phyloP scores from a whole-genome alignment of 2,113 vertebrate species.

The Calidris pygmaea region DNA sequence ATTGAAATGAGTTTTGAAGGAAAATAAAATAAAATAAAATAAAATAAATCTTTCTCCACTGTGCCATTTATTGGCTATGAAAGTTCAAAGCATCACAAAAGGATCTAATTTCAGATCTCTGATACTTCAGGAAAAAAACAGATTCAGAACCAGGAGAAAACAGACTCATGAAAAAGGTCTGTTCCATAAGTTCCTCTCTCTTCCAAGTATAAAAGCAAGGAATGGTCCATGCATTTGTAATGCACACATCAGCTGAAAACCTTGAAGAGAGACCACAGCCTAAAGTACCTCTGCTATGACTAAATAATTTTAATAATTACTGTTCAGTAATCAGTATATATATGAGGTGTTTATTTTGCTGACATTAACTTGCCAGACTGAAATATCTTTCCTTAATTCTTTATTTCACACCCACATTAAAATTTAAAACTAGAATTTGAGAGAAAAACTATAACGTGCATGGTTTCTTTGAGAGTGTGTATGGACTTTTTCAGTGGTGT shows the following conservation, averaged over 20 bases:
- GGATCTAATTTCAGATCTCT: not conserved
- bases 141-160: not conserved
- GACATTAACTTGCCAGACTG: not conserved
- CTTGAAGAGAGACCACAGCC: not conserved
- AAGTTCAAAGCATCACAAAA: not conserved
- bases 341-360: not conserved
- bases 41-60: not conserved
- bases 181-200: not conserved
- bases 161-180: not conserved
- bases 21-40: not conserved
- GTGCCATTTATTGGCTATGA: not conserved
- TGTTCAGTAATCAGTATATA: not conserved
- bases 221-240: accelerated
- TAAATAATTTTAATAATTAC: not conserved
- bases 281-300: not conserved
- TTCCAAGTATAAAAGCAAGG: not conserved
- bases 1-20: not conserved
- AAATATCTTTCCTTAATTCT: not conserved
- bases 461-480: not conserved
- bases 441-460: not conserved
- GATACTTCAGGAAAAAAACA: no score
- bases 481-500: not conserved
- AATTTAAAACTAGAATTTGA: not conserved
- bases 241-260: not conserved
- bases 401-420: not conserved